phyloP scores from a whole-genome alignment of 2,113 vertebrate species.

The Tachysurus vachellii region DNA sequence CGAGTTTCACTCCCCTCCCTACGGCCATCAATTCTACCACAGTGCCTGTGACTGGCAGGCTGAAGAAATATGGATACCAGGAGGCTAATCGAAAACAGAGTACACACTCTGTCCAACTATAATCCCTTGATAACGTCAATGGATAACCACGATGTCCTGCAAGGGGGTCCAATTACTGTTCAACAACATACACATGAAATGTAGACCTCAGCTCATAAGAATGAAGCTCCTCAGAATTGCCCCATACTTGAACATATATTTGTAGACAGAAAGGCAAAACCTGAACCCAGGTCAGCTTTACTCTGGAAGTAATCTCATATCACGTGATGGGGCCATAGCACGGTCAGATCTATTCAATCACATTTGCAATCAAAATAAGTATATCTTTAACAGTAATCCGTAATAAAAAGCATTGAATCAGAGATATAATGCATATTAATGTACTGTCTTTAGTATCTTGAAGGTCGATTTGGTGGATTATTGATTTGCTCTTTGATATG shows the following conservation, averaged over 20 bases:
- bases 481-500: neutral
- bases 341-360: neutral
- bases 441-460: neutral
- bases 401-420: neutral
- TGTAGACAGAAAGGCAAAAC: neutral
- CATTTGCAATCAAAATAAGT: neutral
- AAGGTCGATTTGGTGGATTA: neutral
- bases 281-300: conserved; percentile 19
- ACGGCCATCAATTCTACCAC: conserved; percentile 34
- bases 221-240: neutral
- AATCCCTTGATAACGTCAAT: conserved; percentile 22
- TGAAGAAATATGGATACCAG: neutral
- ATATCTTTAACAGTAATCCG: neutral
- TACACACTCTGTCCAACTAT: neutral
- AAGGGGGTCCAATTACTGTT: conserved; percentile 17
- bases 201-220: neutral
- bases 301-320: neutral
- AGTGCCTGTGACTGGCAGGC: conserved; percentile 27
- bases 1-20: conserved; percentile 42
- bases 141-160: neutral
- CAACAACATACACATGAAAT: conserved; percentile 13
- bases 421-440: too few relatives aligned
- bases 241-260: neutral
- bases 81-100: conserved; percentile 43
- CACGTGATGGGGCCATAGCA: neutral